Evolutionary conservation across 2,797 vertebrate genomes (phyloP), one percentile per base, ranked within the genome.

Genomic region (Anableps anableps): DNA sequence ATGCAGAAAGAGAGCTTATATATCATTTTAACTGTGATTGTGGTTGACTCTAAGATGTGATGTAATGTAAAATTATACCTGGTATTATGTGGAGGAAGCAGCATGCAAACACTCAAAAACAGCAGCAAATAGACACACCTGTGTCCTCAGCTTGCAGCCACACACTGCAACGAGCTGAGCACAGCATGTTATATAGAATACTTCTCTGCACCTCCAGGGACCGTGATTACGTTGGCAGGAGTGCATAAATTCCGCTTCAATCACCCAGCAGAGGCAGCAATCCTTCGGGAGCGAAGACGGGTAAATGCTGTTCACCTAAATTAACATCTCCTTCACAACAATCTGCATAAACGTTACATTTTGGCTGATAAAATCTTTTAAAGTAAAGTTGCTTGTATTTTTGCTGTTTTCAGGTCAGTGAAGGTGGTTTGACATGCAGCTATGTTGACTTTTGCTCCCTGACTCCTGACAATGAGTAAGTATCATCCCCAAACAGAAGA

Each of bases 201-300:
- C 83, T 38, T 83, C 47, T 90, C 74, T 87, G 47, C 83, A 48
- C 88, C 87, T 86, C 48, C 83, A 99, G 99, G 99, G 77, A 96
- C 96, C 0, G 94, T 99, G 78, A 96, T 99, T 95, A 96, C 96
- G 23, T 91, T 99, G 92, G 98, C 97, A 87, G 97, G 96, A 84
- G 92, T 92, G 77, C 96, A 97, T 83, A 98, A 95, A 82, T 99
- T 99, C 90, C 97, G 98, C 86, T 99, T 99, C 94, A 99, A 97
- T 91, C 98, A 99, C 88, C 99, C 99, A 0, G 97, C 96, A 55
- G 98, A 99, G 90, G 98, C 99, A 51, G 98, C 97, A 17, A 9
- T 97, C 86, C 96, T 99, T 80, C 96, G 97, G 82, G 97, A 96
- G 83, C 96, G 95, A 85, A 97, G 97, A 93, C 95, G 95, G 93